Conservation (phyloP, 1,140 invertebrate genomes). For the Zaprionus nigranus region DNA sequence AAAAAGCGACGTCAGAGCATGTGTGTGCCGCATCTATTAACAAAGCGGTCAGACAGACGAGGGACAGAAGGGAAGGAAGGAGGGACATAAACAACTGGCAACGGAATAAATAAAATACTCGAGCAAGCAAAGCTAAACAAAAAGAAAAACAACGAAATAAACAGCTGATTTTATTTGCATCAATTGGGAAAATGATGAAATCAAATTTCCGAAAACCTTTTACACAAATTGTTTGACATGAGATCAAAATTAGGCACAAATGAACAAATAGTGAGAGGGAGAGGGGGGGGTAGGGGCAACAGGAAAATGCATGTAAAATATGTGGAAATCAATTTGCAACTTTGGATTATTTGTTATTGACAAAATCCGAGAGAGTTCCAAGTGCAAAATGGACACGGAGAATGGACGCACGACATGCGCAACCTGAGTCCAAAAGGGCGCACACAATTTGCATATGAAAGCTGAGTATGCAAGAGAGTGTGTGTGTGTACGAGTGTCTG, state of each 20-base stretch:
- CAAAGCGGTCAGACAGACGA: slow-evolving; percentile 4
- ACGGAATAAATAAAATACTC: slow-evolving; percentile 33
- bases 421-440: slow-evolving; percentile 12
- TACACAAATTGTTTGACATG: slow-evolving; percentile 27
- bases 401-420: slow-evolving; percentile 1
- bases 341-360: slow-evolving; percentile 32
- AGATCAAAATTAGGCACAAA: slow-evolving; percentile 55
- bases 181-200: neutral
- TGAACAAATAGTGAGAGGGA: neutral
- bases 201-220: neutral
- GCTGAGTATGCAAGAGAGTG: slow-evolving; percentile 8
- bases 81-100: slow-evolving; percentile 24
- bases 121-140: slow-evolving; percentile 4
- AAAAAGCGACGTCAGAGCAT: slow-evolving; percentile 39
- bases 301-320: slow-evolving; percentile 48
- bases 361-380: slow-evolving; percentile 36
- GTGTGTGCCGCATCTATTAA: slow-evolving; percentile 37
- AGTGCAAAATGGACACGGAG: slow-evolving; percentile 16
- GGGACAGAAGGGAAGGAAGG: neutral
- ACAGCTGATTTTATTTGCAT: slow-evolving; percentile 37
- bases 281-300: neutral
- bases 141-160: neutral
- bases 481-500: neutral
- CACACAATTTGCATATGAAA: slow-evolving; percentile 51
- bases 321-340: slow-evolving; percentile 70